phyloP scores from a whole-genome alignment of 2,113 vertebrate species.

The Ochotona curzoniae region DNA sequence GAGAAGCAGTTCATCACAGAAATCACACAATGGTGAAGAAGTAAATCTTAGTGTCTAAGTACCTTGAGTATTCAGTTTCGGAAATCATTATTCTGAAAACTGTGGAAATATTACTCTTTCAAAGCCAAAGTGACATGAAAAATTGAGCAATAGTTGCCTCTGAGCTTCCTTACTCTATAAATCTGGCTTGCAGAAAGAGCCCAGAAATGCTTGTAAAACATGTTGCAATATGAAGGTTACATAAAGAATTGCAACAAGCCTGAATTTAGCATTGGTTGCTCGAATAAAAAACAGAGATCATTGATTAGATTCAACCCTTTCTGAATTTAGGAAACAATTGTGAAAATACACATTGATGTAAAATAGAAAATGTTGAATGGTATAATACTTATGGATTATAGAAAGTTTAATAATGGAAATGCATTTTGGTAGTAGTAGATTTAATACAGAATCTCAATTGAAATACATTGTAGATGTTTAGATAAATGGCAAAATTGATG shows the following conservation, averaged over 20 bases:
- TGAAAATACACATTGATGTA: conserved; percentile 14
- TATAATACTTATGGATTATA: neutral
- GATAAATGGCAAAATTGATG: neutral
- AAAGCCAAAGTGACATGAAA: conserved; percentile 59
- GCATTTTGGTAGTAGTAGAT: neutral
- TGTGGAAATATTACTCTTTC: conserved; percentile 11
- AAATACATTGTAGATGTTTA: neutral
- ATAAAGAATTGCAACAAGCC: conserved; percentile 26
- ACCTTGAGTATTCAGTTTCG: conserved; percentile 43
- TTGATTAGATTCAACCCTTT: neutral
- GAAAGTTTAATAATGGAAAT: neutral
- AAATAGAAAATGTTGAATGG: neutral
- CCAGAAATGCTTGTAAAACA: conserved; percentile 30
- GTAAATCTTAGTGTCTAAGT: conserved; percentile 1
- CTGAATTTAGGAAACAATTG: neutral
- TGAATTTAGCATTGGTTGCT: conserved; percentile 23
- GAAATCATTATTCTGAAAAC: conserved; percentile 31
- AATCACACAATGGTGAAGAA: conserved; percentile 47
- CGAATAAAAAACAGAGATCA: conserved; percentile 56
- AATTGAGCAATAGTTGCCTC: conserved; percentile 28
- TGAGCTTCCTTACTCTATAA: conserved; percentile 40
- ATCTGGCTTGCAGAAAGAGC: conserved; percentile 17
- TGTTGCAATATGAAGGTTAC: neutral
- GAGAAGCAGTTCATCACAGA: conserved; percentile 28
- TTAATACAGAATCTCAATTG: neutral